Base-by-base conservation (phyloP, 2,888 invertebrate genomes). In the Silvanus unidentatus region DNA sequence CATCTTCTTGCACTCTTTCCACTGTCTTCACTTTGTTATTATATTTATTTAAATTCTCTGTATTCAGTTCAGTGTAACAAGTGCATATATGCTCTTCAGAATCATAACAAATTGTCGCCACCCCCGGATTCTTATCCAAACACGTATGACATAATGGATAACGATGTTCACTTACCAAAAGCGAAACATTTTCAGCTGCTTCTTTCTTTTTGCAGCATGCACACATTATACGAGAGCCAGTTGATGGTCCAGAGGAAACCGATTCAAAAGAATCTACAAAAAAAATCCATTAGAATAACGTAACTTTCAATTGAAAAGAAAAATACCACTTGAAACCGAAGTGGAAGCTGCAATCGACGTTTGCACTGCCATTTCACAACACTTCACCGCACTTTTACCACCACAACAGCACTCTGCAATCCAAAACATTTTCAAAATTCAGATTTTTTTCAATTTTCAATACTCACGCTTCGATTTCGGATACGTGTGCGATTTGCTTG, bases 71-170 rank as follows among this genome's bases (percentile, higher is more conserved):
- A 2, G 44, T 54, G 38, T 54, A 56, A 47, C 58, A 58, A 2
- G 48, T 47, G 42, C 56, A 58, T 14, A 40, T 40, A 14, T 58
- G 52, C 5, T 42, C 40, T 5, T 54, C 57, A n/a, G 55, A 51
- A 8, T 44, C 42, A 38, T 49, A 58, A 39, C 45, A 50, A 12
- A 44, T 39, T 1, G 54, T 41, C 1, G 57, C 52, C 28, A 50
- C 37, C 8, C 48, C 48, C 1, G 53, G 51, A 28, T 40, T 45
- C 38, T 48, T 56, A 11, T 40, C 36, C 13, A 50, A 36, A 38
- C 61, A 61, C 10, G 48, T 44, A 4, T 42, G 43, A 45, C 60
- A 60, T 9, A 60, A 38, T 1, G 54, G 50, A 30, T 48, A 52
- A 5, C 48, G 41, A 36, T 48, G 43, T 29, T 48, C 43, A 38